Percentiles rank a stretch among this genome's conserved stretches.
Conservation (phyloP, 2,888 invertebrate genomes). For the Apotomis betuletana region DNA sequence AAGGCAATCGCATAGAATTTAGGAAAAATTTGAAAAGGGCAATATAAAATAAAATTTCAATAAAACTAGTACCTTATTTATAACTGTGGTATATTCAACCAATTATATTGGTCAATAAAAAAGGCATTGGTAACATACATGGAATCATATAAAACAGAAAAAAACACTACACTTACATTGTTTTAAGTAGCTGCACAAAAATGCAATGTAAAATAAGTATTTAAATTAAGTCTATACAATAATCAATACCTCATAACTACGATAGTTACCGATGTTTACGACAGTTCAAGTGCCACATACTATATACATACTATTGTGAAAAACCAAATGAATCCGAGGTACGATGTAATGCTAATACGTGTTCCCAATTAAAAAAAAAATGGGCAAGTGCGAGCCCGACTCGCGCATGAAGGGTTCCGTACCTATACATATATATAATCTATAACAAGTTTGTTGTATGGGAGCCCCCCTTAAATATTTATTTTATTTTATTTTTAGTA, state of each 20-base stretch:
- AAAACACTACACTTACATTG: slow-evolving; percentile 12
- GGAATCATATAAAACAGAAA: slow-evolving; percentile 34
- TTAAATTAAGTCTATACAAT: neutral
- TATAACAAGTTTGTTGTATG: no score
- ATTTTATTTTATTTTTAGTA: no score
- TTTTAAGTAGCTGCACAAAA: slow-evolving; percentile 25
- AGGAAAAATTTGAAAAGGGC: slow-evolving; percentile 24
- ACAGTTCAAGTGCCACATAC: no score
- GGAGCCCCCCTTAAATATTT: no score
- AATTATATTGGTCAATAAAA: slow-evolving; percentile 35
- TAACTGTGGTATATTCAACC: slow-evolving; percentile 39
- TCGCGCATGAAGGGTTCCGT: no score
- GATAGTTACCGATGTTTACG: no score
- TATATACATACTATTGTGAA: neutral
- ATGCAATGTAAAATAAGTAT: neutral
- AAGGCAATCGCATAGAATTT: no score
- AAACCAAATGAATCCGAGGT: neutral
- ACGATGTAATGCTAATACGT: neutral
- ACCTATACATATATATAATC: no score
- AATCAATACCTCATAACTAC: neutral
- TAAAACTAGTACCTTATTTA: slow-evolving; percentile 24
- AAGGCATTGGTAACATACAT: slow-evolving; percentile 15
- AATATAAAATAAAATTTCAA: neutral
- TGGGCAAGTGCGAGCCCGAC: no score
- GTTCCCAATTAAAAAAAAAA: neutral